Base-by-base conservation (phyloP, 2,888 invertebrate species). In the Gymnoscelis rufifasciata region DNA sequence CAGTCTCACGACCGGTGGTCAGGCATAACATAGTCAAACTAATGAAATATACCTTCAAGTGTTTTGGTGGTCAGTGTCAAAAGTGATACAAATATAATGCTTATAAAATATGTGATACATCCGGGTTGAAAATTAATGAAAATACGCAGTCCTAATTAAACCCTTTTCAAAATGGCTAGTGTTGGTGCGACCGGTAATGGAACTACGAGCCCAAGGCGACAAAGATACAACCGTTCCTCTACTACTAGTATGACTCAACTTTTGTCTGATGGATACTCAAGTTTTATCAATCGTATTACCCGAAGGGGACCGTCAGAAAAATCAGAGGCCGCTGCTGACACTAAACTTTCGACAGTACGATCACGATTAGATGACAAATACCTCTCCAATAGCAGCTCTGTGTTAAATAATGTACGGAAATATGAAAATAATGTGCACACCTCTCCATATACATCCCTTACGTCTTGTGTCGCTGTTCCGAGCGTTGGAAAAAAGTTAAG, bases 221-320 rank as follows among this genome's bases (percentile, higher is more conserved):
- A 90, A 71, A 91, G 95, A 58, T 95, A 95, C 82, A 90, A 93
- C 58, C 92, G 96, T 54, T 89, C 91, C 54, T 94, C 95, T 40
- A 93, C 93, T 49, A 90, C 93, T 38, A 95, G 95, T 83, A 95
- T 96, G 63, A 93, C 95, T 56, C 96, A 96, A 81, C 88, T 96
- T 66, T 88, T 96, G 62, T 93, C 93, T 61, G 96, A 96, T 75
- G 95, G 95, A 62, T 96, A 95, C 82, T 94, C 94, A 68, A 96
- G 92, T 82, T 90, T 96, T 59, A 90, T 96, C 65, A 95, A 95
- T 74, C 90, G 95, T 59, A 89, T 96, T 66, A 93, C 93, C 26
- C 90, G 93, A 55, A 91, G 95, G 52, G 94, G 94, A 38, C 94
- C 95, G 29, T 95, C 95, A 39, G 92, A 91, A 80, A 91, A 91